Base-by-base conservation (phyloP, 1,140 invertebrate genomes). In the Lutraria rhynchaena region DNA sequence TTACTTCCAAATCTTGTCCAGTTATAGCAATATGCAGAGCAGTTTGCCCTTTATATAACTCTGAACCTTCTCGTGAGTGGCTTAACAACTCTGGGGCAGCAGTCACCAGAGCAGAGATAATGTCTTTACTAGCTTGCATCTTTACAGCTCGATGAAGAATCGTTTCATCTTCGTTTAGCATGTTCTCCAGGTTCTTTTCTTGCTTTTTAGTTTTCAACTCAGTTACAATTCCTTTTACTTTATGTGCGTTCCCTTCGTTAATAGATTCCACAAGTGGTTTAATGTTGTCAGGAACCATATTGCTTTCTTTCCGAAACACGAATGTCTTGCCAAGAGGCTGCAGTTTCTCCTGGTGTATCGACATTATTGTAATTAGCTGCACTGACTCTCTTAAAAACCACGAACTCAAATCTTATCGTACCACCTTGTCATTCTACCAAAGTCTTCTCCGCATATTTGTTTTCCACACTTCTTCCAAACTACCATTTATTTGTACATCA, bases 1-100 rank as follows among this genome's bases (percentile, higher is more conserved):
- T 77, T 11, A 75, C 83, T 3, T 65, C 55, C 3, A 75, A 22
- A 61, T 87, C 82, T 24, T 83, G 71, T 46, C 83, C 83, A 22
- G 83, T 87, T 44, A 88, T 83, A 0, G 85, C 81, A 33, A 87
- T 87, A 58, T 88, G 87, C 1, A 88, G 76, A n/a, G 86, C 81
- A 13, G 82, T 87, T 70, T 88, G 87, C 0, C 87, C 87, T 65
- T 80, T 69, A 41, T 86, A 88, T 5, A 81, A 71, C 0, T 70
- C 81, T 9, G 83, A 82, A 15, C 67, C 27, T 41, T 82, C 44
- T 31, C 85, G 61, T 17, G 74, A 65, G 29, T 70, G 51, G 0
- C 31, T 53, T 24, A 86, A 55, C 19, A 84, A 37, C 15, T 77
- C 58, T 3, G 85, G 77, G 51, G 77, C 82, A 31, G 74, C 19